Evolutionary conservation across 2,113 vertebrate genomes (phyloP), one percentile per base, ranked within the genome.

Genomic region (Okapia johnstoni): DNA sequence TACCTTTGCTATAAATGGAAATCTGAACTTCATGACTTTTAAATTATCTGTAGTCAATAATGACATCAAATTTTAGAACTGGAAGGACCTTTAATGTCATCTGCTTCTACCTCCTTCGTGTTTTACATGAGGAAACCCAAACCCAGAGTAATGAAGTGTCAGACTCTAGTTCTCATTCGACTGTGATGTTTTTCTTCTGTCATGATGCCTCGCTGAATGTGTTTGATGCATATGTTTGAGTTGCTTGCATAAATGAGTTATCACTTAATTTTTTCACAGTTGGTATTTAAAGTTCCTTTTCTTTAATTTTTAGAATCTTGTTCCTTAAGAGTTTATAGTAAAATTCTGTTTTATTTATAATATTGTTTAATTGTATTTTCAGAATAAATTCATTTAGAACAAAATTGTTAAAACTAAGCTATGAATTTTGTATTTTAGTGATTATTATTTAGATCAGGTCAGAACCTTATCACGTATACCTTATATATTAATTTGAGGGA

Each of bases 321-420:
- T 91, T 86, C 40, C 30, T 61, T 48, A 54, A 85, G 48, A 63
- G 30, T 83, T 61, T 77, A 40, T 33, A 81, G 33, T 66, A 3
- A 97, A 92, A 76, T 66, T 73, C 14, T 66, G 17, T 93, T 94
- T 83, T 96, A 81, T 55, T 43, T 52, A 4, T 90, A 80, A 73
- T 92, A 54, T 52, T 89, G 23, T 87, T 93, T 76, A 79, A 57
- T 90, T 88, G 43, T 61, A 46, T 90, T 92, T 48, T 94, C 83
- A 92, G 81, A 97, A 40, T 85, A 90, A 96, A 86, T 88, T 96
- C 30, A 73, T 46, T 87, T 96, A 95, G 61, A 83, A 66, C 33
- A 89, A 54, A 97, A 21, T 92, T 66, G n/a, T 91, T 96, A 81
- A 50, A 95, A 84, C 40, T 87, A 28, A 76, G 11, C 88, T 90